phyloP scores from a whole-genome alignment of 1,140 invertebrate genomes.

The Eriocheir sinensis region DNA sequence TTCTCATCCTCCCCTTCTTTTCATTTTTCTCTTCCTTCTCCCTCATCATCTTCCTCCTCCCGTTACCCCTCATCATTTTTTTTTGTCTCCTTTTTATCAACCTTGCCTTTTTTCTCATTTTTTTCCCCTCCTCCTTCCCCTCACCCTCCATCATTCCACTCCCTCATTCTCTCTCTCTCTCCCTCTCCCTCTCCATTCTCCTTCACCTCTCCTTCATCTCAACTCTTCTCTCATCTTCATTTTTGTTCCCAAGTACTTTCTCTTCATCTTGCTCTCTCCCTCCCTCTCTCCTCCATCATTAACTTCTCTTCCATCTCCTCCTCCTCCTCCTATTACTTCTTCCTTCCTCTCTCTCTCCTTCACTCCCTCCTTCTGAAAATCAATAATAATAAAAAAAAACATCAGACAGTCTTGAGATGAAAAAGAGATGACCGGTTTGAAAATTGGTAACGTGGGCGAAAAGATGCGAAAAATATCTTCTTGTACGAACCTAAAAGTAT shows the following conservation, averaged over 20 bases:
- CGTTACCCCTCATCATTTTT: background rate
- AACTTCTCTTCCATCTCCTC: too few relatives aligned
- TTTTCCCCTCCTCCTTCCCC: background rate
- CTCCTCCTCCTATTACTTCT: too few relatives aligned
- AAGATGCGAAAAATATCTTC: background rate
- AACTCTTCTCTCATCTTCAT: background rate
- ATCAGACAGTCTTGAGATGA: background rate
- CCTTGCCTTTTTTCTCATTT: background rate
- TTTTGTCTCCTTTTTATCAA: background rate
- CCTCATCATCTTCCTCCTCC: background rate
- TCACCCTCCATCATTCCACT: background rate
- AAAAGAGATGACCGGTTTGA: background rate
- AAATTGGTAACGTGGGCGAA: background rate
- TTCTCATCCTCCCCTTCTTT: too few relatives aligned
- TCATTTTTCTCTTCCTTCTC: too few relatives aligned
- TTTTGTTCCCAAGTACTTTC: too few relatives aligned
- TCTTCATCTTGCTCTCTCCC: too few relatives aligned
- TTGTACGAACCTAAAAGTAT: background rate
- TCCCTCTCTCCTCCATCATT: too few relatives aligned
- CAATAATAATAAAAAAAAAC: background rate
- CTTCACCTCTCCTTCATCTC: background rate
- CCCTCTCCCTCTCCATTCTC: too few relatives aligned
- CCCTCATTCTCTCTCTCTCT: too few relatives aligned
- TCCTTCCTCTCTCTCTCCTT: too few relatives aligned
- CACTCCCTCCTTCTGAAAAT: too few relatives aligned